These are phyloP conservation scores for Bombus terrestris DNA, from an alignment of 1,140 invertebrate genomes.

Conservation along the genomic window DNA sequence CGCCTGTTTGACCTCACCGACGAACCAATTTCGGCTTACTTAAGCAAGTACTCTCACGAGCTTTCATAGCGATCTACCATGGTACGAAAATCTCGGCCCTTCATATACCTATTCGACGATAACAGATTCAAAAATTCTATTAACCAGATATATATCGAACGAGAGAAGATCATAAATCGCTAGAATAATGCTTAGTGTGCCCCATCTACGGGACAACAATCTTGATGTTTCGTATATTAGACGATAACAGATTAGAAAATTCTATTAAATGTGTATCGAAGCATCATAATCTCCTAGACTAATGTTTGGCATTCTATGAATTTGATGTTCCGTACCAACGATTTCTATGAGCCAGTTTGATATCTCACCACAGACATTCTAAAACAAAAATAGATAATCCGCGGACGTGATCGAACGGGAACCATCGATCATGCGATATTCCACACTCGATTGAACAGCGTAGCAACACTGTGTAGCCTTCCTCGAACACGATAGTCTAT, in stretches of 20 bases:
- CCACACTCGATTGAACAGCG: slow-evolving; percentile 26
- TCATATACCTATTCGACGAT: not conserved
- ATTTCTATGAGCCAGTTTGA: not conserved
- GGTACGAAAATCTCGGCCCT: not conserved
- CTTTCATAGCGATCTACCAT: not conserved
- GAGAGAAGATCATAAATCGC: not conserved
- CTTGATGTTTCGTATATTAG: not conserved
- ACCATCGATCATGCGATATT: slow-evolving; percentile 41
- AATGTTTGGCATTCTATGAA: not conserved
- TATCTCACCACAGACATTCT: not conserved
- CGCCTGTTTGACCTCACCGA: slow-evolving; percentile 45
- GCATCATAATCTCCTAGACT: too few relatives aligned
- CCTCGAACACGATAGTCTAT: not conserved
- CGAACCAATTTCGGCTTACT: slow-evolving; percentile 38
- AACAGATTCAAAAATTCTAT: not conserved
- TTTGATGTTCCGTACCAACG: not conserved
- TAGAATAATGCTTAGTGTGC: not conserved
- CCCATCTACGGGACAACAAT: not conserved
- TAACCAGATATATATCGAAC: too few relatives aligned
- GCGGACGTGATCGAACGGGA: not conserved
- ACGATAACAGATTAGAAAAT: not conserved
- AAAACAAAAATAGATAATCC: slow-evolving; percentile 35
- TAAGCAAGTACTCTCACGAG: not conserved
- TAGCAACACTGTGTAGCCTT: slow-evolving; percentile 29
- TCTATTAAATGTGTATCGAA: not conserved